These are phyloP conservation scores for Serrognathus titanus DNA, from an alignment of 2,888 invertebrate genomes.

Conservation along the genomic window DNA sequence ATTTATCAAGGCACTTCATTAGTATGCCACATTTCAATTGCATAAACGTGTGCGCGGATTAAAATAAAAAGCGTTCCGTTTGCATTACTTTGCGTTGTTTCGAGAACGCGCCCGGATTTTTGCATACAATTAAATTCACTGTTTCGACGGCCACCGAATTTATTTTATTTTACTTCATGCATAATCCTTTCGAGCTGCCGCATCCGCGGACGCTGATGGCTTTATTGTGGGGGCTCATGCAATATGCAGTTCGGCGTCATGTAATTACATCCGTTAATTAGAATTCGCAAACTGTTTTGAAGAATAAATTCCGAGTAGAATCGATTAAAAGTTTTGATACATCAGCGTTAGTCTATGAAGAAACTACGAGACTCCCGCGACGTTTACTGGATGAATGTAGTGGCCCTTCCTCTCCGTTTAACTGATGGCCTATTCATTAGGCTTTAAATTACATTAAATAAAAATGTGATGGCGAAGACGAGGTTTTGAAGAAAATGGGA, in stretches of 20 bases:
- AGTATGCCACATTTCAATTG: slow-evolving; percentile 8
- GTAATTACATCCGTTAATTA: neutral
- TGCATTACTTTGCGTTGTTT: neutral
- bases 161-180: neutral
- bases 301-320: too few species aligned
- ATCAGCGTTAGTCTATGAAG: too few species aligned
- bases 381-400: too few species aligned
- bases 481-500: too few species aligned
- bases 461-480: too few species aligned
- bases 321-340: too few species aligned
- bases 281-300: too few species aligned
- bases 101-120: neutral
- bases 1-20: slow-evolving; percentile 13
- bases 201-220: too few species aligned
- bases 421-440: too few species aligned
- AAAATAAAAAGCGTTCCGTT: slow-evolving; percentile 8
- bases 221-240: neutral
- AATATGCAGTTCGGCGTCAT: neutral
- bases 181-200: neutral
- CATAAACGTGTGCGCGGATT: slow-evolving; percentile 7
- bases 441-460: too few species aligned
- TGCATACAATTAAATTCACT: slow-evolving; percentile 1
- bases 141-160: neutral
- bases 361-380: too few species aligned
- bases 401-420: too few species aligned